Evolutionary conservation across 1,140 invertebrate species (phyloP).

Genomic region (Callitettix versicolor): DNA sequence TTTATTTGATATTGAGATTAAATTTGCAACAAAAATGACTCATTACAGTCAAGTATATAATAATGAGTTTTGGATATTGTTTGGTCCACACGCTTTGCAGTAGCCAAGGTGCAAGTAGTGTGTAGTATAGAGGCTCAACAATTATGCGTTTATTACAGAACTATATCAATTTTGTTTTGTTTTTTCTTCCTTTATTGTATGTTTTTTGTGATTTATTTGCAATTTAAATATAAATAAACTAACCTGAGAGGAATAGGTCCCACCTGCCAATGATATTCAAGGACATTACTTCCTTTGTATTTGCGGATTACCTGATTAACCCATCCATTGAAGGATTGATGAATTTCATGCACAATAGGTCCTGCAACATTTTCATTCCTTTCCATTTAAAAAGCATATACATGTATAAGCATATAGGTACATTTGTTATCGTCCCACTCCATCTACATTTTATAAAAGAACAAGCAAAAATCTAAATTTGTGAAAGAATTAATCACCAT

Average conservation of each 20-base stretch:
- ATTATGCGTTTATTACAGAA: too few species aligned
- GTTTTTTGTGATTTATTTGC: too few species aligned
- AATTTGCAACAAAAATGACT: too few species aligned
- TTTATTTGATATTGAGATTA: too few species aligned
- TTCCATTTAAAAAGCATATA: neutral
- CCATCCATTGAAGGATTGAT: slow-evolving; percentile 64
- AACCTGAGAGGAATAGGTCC: slow-evolving; percentile 83
- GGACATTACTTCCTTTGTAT: slow-evolving; percentile 49
- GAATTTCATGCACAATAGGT: slow-evolving; percentile 67
- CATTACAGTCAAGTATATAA: too few species aligned
- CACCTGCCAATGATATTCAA: slow-evolving; percentile 87
- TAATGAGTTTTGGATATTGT: too few species aligned
- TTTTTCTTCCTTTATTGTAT: too few species aligned
- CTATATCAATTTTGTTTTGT: too few species aligned
- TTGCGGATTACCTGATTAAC: slow-evolving; percentile 69
- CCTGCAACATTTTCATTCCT: slow-evolving; percentile 37
- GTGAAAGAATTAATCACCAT: neutral
- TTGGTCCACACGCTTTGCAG: too few species aligned
- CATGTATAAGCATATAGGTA: neutral
- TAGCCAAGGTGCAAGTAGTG: too few species aligned
- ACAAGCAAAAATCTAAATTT: neutral
- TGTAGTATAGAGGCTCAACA: too few species aligned
- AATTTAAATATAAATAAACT: too few species aligned
- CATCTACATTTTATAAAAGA: neutral
- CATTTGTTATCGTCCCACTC: neutral